Base-by-base conservation (phyloP, 2,113 vertebrate species). In the Trematomus loennbergii region DNA sequence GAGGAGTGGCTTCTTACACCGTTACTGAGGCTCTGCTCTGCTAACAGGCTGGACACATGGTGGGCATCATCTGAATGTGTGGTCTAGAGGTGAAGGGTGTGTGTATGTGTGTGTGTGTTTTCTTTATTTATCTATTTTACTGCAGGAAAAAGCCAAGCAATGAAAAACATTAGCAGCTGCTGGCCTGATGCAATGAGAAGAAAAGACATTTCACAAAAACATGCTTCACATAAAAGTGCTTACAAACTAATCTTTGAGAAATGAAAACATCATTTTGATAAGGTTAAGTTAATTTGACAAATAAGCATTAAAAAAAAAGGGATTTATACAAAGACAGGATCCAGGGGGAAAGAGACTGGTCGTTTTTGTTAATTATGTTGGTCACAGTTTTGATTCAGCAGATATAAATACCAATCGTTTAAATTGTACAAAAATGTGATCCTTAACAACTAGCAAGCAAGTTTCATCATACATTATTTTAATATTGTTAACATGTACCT, bases 31-130 rank as follows among this genome's bases (percentile, higher is more conserved):
- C 2, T 71, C 53, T 58, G 69, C 36, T 69, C 50, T 58, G 12
- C 76, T 40, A 50, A 72, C n/a, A 75, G 75, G 64, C 72, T 55
- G 58, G 63, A 71, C 12, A 49, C 55, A 54, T 18, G 43, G 22
- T 43, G 65, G 45, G 43, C n/a, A 68, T 72, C 62, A 55, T 1
- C 58, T 53, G 36, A 49, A 69, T 58, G 52, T 29, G 53, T 52
- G 69, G 52, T 20, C 43, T 63, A 63, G 50, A 54, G 45, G 8
- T 40, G 36, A 40, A 40, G 50, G 43, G 36, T 22, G 13, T 45
- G 43, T 20, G 15, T 50, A 4, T 22, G 77, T 33, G 57, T 17
- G 60, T 1, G 33, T 61, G 59, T 43, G 59, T 61, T 60, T 17
- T 40, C 36, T 65, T 25, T 33, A 17, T 29, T 57, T 25, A 40